phyloP scores from a whole-genome alignment of 2,797 vertebrate species.

The Benthosema pterotum region DNA sequence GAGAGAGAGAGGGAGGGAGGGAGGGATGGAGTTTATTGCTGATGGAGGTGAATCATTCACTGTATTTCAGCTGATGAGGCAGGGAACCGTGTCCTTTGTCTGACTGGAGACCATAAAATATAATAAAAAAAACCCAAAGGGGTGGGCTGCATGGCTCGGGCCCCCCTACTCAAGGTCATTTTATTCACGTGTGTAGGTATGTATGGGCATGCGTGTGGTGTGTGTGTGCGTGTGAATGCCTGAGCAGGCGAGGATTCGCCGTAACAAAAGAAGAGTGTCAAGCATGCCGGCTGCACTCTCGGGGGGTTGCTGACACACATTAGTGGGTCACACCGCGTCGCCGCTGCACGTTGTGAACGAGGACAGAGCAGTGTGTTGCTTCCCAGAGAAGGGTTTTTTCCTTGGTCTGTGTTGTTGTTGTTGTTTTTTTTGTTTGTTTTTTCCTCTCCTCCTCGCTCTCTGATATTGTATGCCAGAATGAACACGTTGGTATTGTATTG shows the following conservation, averaged over 20 bases:
- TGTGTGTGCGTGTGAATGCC: not conserved
- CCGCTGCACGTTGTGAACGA: not conserved
- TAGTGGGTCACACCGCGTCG: not conserved
- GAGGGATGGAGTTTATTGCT: constrained; percentile 45
- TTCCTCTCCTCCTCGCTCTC: too few relatives aligned
- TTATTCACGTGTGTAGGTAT: constrained; percentile 16
- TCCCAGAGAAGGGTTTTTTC: not conserved
- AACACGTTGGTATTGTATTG: too few relatives aligned
- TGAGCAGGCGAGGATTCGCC: not conserved
- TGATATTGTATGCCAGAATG: too few relatives aligned
- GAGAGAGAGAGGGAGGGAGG: constrained; percentile 15
- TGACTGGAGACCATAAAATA: constrained; percentile 61
- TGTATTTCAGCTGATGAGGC: constrained; percentile 53
- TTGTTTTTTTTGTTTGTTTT: too few relatives aligned
- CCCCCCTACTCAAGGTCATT: constrained; percentile 72
- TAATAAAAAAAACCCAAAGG: too few relatives aligned
- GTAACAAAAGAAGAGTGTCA: constrained; percentile 1
- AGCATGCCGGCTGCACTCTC: not conserved
- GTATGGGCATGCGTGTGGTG: constrained; percentile 21
- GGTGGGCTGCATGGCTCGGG: too few relatives aligned
- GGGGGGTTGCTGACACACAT: not conserved
- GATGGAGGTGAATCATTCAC: constrained; percentile 54
- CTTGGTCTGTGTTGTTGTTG: not conserved
- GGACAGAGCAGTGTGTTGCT: not conserved
- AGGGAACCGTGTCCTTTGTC: constrained; percentile 67